Conservation (phyloP, 1,140 invertebrate species). For the Portunus trituberculatus region DNA sequence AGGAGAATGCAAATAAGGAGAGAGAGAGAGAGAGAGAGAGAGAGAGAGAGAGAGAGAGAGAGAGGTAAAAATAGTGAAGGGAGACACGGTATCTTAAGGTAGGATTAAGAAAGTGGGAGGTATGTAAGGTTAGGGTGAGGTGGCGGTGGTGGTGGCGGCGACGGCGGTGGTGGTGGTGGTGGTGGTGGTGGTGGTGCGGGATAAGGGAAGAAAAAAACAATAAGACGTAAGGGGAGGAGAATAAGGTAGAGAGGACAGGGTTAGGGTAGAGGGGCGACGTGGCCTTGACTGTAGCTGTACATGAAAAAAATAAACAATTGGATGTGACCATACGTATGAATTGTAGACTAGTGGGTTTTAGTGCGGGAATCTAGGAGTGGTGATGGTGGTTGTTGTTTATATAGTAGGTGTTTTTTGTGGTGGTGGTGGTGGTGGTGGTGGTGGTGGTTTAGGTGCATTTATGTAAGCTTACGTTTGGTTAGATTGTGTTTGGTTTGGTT, state of each 20-base stretch:
- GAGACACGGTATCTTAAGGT: not conserved
- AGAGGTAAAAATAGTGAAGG: not conserved
- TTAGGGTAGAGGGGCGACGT: not conserved
- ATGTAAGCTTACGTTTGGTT: no score
- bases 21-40: constrained; percentile 19
- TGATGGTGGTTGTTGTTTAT: not conserved
- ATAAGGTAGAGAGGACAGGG: not conserved
- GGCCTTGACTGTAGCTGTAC: not conserved
- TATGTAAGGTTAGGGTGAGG: not conserved
- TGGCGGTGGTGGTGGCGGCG: not conserved
- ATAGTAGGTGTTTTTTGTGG: not conserved
- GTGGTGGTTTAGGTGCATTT: not conserved
- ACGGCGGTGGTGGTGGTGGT: not conserved
- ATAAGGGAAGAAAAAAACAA: not conserved
- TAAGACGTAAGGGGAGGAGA: not conserved
- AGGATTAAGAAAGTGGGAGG: not conserved
- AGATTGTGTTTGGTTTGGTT: no score
- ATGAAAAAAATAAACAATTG: not conserved
- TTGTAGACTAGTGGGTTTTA: not conserved
- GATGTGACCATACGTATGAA: not conserved
- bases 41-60: constrained; percentile 23
- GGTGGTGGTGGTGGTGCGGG: constrained; percentile 29
- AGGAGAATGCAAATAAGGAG: not conserved
- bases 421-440: not conserved
- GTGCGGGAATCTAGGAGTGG: not conserved